phyloP scores from a whole-genome alignment of 2,113 vertebrate species.

The Probosciger aterrimus region DNA sequence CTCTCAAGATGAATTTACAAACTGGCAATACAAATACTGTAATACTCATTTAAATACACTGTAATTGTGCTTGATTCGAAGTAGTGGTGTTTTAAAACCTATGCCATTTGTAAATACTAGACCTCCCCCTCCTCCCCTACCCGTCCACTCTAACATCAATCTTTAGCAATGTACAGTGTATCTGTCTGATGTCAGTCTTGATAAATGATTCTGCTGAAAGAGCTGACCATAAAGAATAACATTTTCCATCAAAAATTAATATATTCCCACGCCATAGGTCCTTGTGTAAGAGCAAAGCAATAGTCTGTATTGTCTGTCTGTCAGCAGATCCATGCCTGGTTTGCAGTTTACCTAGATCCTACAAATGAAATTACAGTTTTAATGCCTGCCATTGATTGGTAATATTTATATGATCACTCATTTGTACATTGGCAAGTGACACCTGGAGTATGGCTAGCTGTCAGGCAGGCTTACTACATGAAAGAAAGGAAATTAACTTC shows the following conservation, averaged over 20 bases:
- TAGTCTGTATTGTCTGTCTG: slow-evolving; percentile 13
- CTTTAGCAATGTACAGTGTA: neutral
- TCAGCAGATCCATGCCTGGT: neutral
- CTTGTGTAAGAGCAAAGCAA: neutral
- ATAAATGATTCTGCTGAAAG: slow-evolving; percentile 36
- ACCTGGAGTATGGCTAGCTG: neutral
- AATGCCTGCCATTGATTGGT: slow-evolving; percentile 1
- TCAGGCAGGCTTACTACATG: neutral
- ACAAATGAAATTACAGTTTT: slow-evolving; percentile 16
- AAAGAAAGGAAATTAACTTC: neutral
- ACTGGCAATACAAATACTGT: slow-evolving; percentile 44
- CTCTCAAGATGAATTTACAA: slow-evolving; percentile 56
- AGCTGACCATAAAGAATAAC: slow-evolving; percentile 20
- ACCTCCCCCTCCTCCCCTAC: neutral
- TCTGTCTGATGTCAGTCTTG: slow-evolving; percentile 24
- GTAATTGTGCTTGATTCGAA: slow-evolving; percentile 46
- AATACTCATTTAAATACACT: slow-evolving; percentile 38
- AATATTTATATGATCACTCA: neutral
- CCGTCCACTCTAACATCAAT: neutral
- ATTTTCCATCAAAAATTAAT: slow-evolving; percentile 47
- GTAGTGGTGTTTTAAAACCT: neutral
- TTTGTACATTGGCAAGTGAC: neutral
- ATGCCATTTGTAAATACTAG: neutral
- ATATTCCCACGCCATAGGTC: slow-evolving; percentile 15
- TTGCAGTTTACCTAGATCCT: neutral